These are phyloP conservation scores for Micronisus gabar DNA, from an alignment of 2,113 vertebrate species.

Conservation along the genomic window DNA sequence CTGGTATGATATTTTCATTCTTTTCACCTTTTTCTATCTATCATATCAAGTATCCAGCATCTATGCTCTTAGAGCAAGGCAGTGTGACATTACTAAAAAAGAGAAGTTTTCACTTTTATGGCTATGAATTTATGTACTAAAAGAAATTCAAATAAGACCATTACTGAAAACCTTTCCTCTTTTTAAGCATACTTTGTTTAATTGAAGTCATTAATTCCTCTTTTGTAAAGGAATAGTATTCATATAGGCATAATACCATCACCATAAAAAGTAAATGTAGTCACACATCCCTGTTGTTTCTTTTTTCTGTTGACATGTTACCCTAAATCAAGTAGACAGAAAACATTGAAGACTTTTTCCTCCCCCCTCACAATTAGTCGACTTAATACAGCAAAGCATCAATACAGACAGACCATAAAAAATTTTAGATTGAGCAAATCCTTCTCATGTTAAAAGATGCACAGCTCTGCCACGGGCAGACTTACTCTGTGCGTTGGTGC, in stretches of 20 bases:
- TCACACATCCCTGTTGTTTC: not conserved
- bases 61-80: not conserved
- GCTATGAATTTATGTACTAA: not conserved
- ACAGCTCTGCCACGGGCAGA: not conserved
- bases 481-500: not conserved
- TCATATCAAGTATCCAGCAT: not conserved
- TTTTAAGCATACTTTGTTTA: not conserved
- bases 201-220: not conserved
- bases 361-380: not conserved
- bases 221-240: not conserved
- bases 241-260: not conserved
- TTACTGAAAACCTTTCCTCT: not conserved
- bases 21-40: not conserved
- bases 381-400: not conserved
- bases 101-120: not conserved
- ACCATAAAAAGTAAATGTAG: not conserved
- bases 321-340: not conserved
- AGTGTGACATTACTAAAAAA: not conserved
- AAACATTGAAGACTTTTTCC: not conserved
- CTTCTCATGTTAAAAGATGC: not conserved
- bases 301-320: not conserved
- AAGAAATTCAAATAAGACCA: not conserved
- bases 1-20: not conserved
- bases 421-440: fast-evolving
- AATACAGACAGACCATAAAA: not conserved